A percentile compares a stretch with the other conserved stretches of the same genome.
Conservation (phyloP, 2,797 vertebrate genomes). For the Sternarchorhynchus goeldii region DNA sequence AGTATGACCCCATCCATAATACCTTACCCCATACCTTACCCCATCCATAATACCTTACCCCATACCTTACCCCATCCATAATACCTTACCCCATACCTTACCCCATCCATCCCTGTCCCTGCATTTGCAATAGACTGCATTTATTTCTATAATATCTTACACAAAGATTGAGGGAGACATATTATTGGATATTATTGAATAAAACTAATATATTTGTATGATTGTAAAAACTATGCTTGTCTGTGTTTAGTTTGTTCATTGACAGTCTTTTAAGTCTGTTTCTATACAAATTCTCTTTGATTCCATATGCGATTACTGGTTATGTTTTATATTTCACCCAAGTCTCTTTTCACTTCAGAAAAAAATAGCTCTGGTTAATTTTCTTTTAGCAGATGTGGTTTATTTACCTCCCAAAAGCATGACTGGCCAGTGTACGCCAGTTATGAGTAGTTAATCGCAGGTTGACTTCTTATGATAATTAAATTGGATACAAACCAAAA, state of each 20-base stretch:
- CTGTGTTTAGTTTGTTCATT: slow-evolving; percentile 55
- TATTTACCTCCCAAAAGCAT: slow-evolving; percentile 32
- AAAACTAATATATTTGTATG: slow-evolving; percentile 89
- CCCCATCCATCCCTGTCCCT: slow-evolving; percentile 66
- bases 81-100: slow-evolving; percentile 52
- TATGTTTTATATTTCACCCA: neutral
- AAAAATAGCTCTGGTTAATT: too few species aligned
- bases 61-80: slow-evolving; percentile 52
- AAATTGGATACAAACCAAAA: slow-evolving; percentile 71
- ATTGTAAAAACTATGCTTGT: slow-evolving; percentile 70
- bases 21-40: too few species aligned
- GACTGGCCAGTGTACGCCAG: slow-evolving; percentile 58
- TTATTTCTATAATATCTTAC: slow-evolving; percentile 82
- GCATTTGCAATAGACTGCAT: slow-evolving; percentile 83
- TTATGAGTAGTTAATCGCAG: slow-evolving; percentile 65
- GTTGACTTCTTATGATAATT: slow-evolving; percentile 75
- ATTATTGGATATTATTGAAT: slow-evolving; percentile 85
- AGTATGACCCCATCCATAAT: slow-evolving; percentile 60
- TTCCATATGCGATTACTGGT: neutral
- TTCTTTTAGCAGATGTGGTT: slow-evolving; percentile 5
- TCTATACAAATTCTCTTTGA: neutral
- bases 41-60: too few species aligned
- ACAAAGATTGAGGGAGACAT: slow-evolving; percentile 76
- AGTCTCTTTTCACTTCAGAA: too few species aligned
- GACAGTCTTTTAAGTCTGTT: neutral